Evolutionary conservation across 2,113 vertebrate genomes (phyloP).

Genomic region (Herpailurus yagouaroundi): DNA sequence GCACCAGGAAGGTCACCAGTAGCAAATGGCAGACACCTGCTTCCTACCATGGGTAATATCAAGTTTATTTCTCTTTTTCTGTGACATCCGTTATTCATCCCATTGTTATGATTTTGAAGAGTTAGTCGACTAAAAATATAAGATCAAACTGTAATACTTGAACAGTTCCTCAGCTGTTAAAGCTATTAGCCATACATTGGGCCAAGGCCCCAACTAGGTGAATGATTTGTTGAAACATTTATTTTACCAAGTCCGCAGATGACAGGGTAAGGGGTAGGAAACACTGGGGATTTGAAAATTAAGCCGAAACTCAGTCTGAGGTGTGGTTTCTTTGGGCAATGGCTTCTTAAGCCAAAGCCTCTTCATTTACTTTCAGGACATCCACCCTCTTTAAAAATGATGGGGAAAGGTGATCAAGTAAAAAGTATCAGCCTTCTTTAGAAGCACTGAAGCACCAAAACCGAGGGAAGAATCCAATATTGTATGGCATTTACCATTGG

Average conservation of each 20-base stretch:
- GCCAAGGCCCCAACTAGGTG: background rate
- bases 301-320: conserved; percentile 56
- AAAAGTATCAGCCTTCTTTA: background rate
- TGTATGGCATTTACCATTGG: background rate
- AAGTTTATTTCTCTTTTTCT: background rate
- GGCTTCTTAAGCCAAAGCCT: conserved; percentile 61
- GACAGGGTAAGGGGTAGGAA: background rate
- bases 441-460: background rate
- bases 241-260: background rate
- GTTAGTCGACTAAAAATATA: background rate
- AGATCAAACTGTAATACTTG: background rate
- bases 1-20: background rate
- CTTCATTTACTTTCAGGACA: conserved; percentile 54
- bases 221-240: background rate
- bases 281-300: conserved; percentile 6
- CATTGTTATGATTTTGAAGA: background rate
- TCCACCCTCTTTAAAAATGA: conserved; percentile 60
- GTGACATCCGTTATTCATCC: background rate
- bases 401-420: background rate
- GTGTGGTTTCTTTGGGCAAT: conserved; percentile 2
- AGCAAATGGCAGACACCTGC: background rate
- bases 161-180: background rate
- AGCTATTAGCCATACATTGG: background rate
- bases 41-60: background rate
- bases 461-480: background rate